Evolutionary conservation across 2,888 invertebrate species (phyloP).

Genomic region (Parnassius mnemosyne): DNA sequence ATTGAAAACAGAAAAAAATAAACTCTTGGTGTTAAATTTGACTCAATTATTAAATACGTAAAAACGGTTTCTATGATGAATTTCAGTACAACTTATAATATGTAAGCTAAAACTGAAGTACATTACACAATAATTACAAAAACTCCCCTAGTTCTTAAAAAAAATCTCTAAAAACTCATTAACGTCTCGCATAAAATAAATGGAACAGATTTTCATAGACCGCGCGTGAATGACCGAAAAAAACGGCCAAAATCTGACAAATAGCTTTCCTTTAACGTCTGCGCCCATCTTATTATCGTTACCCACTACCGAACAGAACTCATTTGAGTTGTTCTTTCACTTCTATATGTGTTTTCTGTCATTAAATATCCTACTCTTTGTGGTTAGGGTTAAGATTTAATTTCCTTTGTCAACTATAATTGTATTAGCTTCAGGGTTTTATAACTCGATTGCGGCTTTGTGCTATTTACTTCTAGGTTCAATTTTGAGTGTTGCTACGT

Average conservation of each 20-base stretch:
- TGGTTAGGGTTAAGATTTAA: conserved; percentile 34
- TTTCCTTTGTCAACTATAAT: conserved; percentile 39
- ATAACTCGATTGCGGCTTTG: conserved; percentile 41
- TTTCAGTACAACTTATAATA: too few species aligned
- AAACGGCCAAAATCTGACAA: conserved; percentile 79
- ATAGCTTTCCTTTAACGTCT: conserved; percentile 81
- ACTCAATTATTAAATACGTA: too few species aligned
- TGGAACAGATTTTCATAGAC: conserved; percentile 78
- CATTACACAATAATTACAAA: too few species aligned
- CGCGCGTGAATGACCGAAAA: conserved; percentile 69
- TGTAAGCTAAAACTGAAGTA: too few species aligned
- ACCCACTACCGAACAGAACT: conserved; percentile 78
- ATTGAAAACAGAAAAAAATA: too few species aligned
- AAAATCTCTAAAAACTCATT: conserved; percentile 53
- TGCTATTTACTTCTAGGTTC: conserved; percentile 35
- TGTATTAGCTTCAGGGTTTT: conserved; percentile 41
- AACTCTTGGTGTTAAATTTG: too few species aligned
- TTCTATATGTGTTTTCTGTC: conserved; percentile 43
- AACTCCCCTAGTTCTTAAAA: conserved; percentile 32
- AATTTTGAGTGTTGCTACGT: conserved; percentile 40
- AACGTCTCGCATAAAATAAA: conserved; percentile 65
- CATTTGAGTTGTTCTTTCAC: conserved; percentile 71
- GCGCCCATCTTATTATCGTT: conserved; percentile 81
- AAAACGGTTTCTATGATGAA: too few species aligned
- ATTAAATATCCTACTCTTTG: conserved; percentile 42